A percentile compares a stretch with the other conserved stretches of the same genome.
These are phyloP conservation scores for Sebastes fasciatus DNA, from an alignment of 2,113 vertebrate species.

Conservation along the genomic window DNA sequence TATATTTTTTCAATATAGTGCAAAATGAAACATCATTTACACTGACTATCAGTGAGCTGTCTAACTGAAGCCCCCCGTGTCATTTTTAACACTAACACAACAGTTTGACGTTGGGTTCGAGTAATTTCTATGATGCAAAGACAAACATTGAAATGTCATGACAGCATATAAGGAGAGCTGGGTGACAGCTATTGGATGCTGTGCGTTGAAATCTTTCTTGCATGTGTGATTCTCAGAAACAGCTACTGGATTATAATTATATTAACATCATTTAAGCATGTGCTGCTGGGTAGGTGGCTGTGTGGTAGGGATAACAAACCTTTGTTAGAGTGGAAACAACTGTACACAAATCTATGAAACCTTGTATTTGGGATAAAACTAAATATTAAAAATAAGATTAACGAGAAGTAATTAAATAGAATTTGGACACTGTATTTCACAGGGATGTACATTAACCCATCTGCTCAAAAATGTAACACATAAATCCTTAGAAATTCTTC, in stretches of 20 bases:
- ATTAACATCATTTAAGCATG: not conserved
- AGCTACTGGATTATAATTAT: not conserved
- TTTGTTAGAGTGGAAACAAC: not conserved
- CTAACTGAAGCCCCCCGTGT: not conserved
- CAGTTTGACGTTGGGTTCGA: not conserved
- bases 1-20: not conserved
- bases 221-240: not conserved
- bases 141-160: not conserved
- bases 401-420: not conserved
- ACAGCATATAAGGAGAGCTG: not conserved
- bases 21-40: not conserved
- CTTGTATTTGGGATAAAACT: not conserved
- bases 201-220: not conserved
- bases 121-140: not conserved
- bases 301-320: not conserved
- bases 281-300: not conserved
- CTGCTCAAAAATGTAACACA: slow-evolving; percentile 19
- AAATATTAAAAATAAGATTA: not conserved
- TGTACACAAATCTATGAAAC: slow-evolving; percentile 11
- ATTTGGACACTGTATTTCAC: slow-evolving; percentile 7
- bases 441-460: not conserved
- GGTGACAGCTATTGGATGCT: not conserved
- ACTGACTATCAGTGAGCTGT: not conserved
- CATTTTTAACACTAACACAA: not conserved
- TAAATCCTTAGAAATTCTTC: not conserved